Evolutionary conservation across 2,888 invertebrate genomes (phyloP), one percentile per base, ranked within the genome.

Genomic region (Opisthograptis luteolata): DNA sequence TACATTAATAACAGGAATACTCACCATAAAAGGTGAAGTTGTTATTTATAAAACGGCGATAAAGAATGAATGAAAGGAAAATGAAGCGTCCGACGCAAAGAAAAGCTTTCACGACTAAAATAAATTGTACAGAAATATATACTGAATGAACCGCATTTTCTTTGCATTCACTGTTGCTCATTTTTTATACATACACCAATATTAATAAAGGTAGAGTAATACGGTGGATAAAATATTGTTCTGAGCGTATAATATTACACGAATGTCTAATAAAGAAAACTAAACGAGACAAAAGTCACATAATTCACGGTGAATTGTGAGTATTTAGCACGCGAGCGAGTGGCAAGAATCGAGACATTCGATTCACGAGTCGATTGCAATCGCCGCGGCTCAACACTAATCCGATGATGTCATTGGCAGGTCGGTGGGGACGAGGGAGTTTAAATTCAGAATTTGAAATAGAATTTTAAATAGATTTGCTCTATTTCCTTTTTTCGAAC

Each of bases 251-350:
- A 76, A 68, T 67, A 64, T 59, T 63, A 77, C 82, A 82, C 79
- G 81, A 79, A 79, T 59, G 64, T 66, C 77, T 68, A n/a, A 84
- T 87, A 87, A 87, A 85, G 80, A 81, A 79, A 79, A 76, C 72
- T 68, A 73, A 84, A 83, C 79, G 81, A 82, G 83, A 83, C 82
- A 79, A 80, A n/a, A 80, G 72, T 76, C 79, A 66, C 74, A 85
- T 86, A 82, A 82, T 72, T 85, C 81, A 81, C 67, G 62, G 76
- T 85, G 84, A 88, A 72, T 84, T 79, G 84, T 87, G 77, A 70
- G 74, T 72, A 72, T 81, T 81, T 70, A 76, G 72, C 87, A 87
- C 87, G 87, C 87, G 70, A 87, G 60, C 71, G 59, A 68, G 64
- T 70, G 67, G 71, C 74, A 55, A 74, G 59, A 73, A 81, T 78